Base-by-base conservation (phyloP, 2,113 vertebrate species). In the Microcebus jonahi region DNA sequence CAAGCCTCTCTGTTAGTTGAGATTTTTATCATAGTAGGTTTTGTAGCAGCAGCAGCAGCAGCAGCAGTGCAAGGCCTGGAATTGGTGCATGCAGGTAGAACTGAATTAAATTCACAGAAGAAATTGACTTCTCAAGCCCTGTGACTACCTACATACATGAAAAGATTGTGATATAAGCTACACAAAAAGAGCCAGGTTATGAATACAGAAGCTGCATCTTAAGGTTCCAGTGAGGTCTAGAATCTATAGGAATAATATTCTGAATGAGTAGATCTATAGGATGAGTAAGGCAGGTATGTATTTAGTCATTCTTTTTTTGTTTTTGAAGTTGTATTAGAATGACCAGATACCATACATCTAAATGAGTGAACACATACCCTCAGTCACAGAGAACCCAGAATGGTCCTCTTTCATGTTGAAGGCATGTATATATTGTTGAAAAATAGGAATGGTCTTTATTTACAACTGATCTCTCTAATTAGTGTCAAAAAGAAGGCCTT, bases 21-120 rank as follows among this genome's bases (percentile, higher is more conserved):
- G 23, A 57, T 80, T 55, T 53, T 75, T 59, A 61, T 13, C 18
- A 59, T n/a, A 90, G 25, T 48, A 63, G 17, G 4, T 80, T 29
- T 67, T 61, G 25, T 29, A 29, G 25, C 9, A 29, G 61, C 13
- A 63, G 61, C 2, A 63, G 61, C 10, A 61, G 23, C 18, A 23
- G 7, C 29, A 83, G 23, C 80, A 77, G 31, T n/a, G 67, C 57
- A 88, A 36, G 50, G 17, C 3, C 12, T 77, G 50, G 3, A 88
- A 91, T 57, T 63, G 31, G 80, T 57, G 17, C 6, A 50, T 8
- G 2, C 20, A 68, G 31, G 17, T 55, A 87, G 71, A 91, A 80
- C 3, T 88, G 25, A 80, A 83, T 88, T 91, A 93, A 88, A 59
- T 84, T 71, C 68, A 88, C 25, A 29, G 50, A 95, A 73, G 34